Base-by-base conservation (phyloP, 1,140 invertebrate genomes). In the Trachymyrmex cornetzi region DNA sequence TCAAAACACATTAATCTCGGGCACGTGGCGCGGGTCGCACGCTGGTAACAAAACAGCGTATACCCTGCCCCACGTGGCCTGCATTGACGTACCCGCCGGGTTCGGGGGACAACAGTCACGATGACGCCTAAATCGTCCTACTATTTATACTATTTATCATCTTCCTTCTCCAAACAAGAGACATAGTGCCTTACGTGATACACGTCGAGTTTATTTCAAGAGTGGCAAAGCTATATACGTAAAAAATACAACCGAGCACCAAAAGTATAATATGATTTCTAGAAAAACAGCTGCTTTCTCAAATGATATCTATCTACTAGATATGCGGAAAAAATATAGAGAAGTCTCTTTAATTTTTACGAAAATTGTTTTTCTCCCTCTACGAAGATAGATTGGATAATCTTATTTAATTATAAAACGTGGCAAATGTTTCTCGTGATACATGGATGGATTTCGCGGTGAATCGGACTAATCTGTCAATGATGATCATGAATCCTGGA, bases 1-100 rank as follows among this genome's bases (percentile, higher is more conserved):
- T 95, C 95, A 95, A 95, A 95, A 95, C 94, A 95, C 94, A 95
- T 95, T 95, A 95, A 95, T 95, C 95, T 94, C 90, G 53, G 93
- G 71, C 95, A 95, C 95, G 95, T 95, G 95, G 92, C 95, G 53
- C 80, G 85, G 91, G 93, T 94, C 93, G 90, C 91, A 92, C 93
- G 93, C 91, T 90, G 89, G 88, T 90, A 91, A 91, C 90, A 93
- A 93, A 92, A 93, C 91, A 87, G 74, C 66, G 57, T 89, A 69
- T 59, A 84, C 63, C 61, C 55, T 69, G 81, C 53, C 66, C 82
- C 81, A 85, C 86, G 75, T 86, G 88, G 71, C 87, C 59, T 55
- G 85, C 88, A 86, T 59, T 57, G 67, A 74, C 16, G 19, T 57
- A 63, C 22, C 34, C 61, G 79, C 19, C 61, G 71, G 71, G 59